Base-by-base conservation (phyloP, 2,888 invertebrate species). In the Ecdyonurus torrentis region DNA sequence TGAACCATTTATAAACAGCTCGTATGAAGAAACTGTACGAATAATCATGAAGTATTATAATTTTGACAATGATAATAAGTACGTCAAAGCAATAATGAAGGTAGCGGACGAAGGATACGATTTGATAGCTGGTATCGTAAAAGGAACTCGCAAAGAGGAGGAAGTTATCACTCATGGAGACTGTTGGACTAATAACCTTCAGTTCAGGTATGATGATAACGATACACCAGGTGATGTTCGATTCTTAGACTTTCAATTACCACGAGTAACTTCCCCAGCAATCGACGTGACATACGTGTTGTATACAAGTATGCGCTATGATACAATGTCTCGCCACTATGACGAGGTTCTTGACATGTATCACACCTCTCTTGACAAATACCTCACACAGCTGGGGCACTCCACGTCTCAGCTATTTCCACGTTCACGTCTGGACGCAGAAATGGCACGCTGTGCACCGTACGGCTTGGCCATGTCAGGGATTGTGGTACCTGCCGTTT, bases 211-310 rank as follows among this genome's bases (percentile, higher is more conserved):
- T 53, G 37, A 22, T 19, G 53, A 63, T 61, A 37, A 63, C 19
- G 62, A 61, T 7, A 63, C 65, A 24, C 68, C 67, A 2, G 61
- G 58, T 1, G 62, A 59, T 15, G 52, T 68, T 1, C 25, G 23
- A 18, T 67, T 70, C 37, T 23, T 70, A 1, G 70, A 70, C 58
- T 70, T 66, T 52, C 70, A 70, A 62, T 23, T 69, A 1, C 25
- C 67, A 1, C 61, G 69, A 15, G 60, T 58, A 2, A 25, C 58
- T 0, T 67, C 69, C 1, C 61, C 67, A 15, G 20, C 63, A 0
- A 24, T 67, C 0, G 70, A 70, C 60, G 23, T 70, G 7, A 62
- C 64, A 15, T 69, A 70, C 63, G 68, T 70, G 52, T 19, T 69
- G 0, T 65, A 67, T 60, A 66, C 68, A 2, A 67, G 67, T 23